Evolutionary conservation across 2,113 vertebrate genomes (phyloP), one percentile per base, ranked within the genome.

Genomic region (Petromus typicus): DNA sequence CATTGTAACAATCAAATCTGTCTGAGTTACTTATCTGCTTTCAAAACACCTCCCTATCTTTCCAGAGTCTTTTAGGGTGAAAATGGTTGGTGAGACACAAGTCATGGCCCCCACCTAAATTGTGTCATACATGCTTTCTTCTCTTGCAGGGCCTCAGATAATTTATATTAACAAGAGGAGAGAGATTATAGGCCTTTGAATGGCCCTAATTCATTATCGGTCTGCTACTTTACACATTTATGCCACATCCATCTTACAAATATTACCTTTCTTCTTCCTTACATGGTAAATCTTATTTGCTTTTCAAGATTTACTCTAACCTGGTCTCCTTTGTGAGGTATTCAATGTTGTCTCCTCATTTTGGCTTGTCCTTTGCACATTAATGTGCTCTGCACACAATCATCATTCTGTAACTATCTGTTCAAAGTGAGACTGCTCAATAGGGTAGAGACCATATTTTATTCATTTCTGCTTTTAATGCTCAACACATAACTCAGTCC

Each of bases 1-100:
- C 37, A 32, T 66, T 85, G 34, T 73, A 78, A 73, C 96, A 84
- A 34, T 45, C 57, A 82, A 25, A 86, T 85, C 56, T 95, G 45
- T 30, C 80, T 12, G 81, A 71, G 67, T 83, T 79, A 66, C 75
- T 59, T n/a, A 48, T 17, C 51, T 89, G 40, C 22, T 90, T 97
- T 85, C n/a, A 79, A 69, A 96, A 84, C 57, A 80, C n/a, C 16
- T 73, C 7, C 16, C 16, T 51, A 8, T 37, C 17, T 90, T 69
- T 37, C 27, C 17, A 63, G 67, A 88, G 6, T 12, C 13, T 90
- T 71, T 27, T n/a, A 25, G 27, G 6, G 3, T 79, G 51, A 86
- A 83, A 79, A 79, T 32, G 86, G 17, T 48, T 90, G 48, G 32
- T 40, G 25, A 91, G 80, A 86, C 57, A 54, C 7, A 75, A 92